Conservation (phyloP, 2,797 vertebrate genomes). For the Anguilla obscura region DNA sequence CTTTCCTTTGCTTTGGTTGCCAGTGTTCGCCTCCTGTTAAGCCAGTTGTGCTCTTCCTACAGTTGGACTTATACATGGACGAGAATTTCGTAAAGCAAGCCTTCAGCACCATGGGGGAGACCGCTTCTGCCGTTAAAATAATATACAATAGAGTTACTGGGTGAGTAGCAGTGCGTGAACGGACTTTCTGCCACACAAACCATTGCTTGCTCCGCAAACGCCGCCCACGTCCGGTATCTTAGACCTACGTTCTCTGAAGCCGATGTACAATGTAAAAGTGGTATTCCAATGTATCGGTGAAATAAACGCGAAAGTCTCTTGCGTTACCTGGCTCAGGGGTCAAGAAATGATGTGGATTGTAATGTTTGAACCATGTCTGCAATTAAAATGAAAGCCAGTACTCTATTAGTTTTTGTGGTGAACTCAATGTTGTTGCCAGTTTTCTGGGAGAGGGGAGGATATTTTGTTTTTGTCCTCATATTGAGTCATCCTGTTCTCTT, state of each 20-base stretch:
- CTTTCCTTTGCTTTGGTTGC: neutral
- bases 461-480: neutral
- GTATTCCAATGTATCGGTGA: neutral
- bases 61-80: constrained; percentile 82
- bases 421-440: neutral
- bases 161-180: constrained; percentile 52
- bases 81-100: constrained; percentile 80
- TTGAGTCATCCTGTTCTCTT: neutral
- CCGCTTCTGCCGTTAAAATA: constrained; percentile 76
- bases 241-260: neutral
- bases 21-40: neutral
- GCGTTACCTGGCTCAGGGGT: neutral
- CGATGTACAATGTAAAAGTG: neutral
- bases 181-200: neutral
- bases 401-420: too few species aligned
- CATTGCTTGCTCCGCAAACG: neutral
- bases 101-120: constrained; percentile 79
- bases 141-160: constrained; percentile 79
- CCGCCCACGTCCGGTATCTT: neutral
- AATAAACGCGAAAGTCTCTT: neutral
- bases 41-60: constrained; percentile 38
- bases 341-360: neutral
- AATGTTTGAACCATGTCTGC: neutral
- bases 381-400: too few species aligned
- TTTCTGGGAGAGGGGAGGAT: neutral